phyloP scores from a whole-genome alignment of 2,888 invertebrate genomes.

The Dioctria rufipes region DNA sequence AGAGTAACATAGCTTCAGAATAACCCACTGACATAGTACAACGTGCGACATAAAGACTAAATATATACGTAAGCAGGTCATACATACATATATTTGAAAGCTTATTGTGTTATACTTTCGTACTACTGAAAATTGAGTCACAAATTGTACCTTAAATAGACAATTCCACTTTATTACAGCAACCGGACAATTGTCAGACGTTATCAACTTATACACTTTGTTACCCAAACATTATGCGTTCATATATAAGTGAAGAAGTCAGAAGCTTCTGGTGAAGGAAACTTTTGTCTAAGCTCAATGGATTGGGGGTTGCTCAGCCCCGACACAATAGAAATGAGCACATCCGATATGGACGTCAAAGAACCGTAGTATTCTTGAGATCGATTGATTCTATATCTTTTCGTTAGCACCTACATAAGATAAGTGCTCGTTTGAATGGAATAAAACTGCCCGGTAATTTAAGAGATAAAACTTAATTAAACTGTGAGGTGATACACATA shows the following conservation, averaged over 20 bases:
- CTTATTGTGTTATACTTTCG: slow-evolving; percentile 48
- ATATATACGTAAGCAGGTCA: not conserved
- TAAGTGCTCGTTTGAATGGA: not conserved
- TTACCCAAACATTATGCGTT: slow-evolving; percentile 39
- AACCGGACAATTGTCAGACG: slow-evolving; percentile 58
- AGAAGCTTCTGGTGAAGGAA: slow-evolving; percentile 19
- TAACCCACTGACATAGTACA: slow-evolving; percentile 27
- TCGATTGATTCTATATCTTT: slow-evolving; percentile 23
- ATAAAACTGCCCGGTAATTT: not conserved
- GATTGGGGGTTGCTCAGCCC: slow-evolving; percentile 23
- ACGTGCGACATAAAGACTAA: not conserved
- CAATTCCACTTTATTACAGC: slow-evolving; percentile 58
- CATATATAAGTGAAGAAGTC: slow-evolving; percentile 21
- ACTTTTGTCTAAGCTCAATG: slow-evolving; percentile 4
- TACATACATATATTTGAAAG: not conserved
- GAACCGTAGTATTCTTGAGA: slow-evolving; percentile 29
- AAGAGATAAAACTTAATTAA: slow-evolving; percentile 31
- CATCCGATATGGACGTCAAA: slow-evolving; percentile 20
- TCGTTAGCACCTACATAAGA: slow-evolving; percentile 2
- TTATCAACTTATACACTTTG: slow-evolving; percentile 48
- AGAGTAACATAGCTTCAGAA: not conserved
- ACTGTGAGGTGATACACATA: not conserved
- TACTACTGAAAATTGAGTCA: slow-evolving; percentile 58
- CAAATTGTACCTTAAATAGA: slow-evolving; percentile 59
- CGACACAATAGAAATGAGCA: slow-evolving; percentile 17